Conservation (phyloP, 2,797 vertebrate species). For the Pteropus rufus region DNA sequence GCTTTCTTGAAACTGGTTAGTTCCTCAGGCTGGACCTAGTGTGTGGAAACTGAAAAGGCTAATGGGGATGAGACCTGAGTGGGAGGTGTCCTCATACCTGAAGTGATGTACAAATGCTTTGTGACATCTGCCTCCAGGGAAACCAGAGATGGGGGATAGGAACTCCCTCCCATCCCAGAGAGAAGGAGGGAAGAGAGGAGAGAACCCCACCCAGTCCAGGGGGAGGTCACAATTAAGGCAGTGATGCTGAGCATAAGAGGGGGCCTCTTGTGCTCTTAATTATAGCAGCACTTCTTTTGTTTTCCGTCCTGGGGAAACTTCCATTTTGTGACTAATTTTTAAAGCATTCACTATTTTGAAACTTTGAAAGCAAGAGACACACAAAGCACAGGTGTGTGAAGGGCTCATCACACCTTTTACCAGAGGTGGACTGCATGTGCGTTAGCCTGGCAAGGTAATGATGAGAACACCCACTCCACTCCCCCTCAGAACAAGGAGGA, state of each 20-base stretch:
- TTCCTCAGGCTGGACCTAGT: neutral
- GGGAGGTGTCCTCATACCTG: constrained; percentile 6
- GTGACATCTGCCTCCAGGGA: neutral
- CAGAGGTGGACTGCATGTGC: neutral
- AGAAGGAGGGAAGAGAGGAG: neutral
- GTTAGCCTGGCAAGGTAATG: neutral
- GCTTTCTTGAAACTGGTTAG: neutral
- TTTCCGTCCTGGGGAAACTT: constrained; percentile 17
- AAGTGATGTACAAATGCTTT: neutral
- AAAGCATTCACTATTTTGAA: constrained; percentile 47
- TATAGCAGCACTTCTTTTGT: constrained; percentile 39
- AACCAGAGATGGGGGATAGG: neutral
- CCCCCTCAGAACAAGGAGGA: neutral
- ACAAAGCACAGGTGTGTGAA: neutral
- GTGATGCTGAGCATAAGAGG: constrained; percentile 48
- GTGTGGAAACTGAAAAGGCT: neutral
- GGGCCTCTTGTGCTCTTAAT: constrained; percentile 33
- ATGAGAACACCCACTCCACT: neutral
- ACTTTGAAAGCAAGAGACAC: neutral
- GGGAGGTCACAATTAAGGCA: constrained; percentile 58
- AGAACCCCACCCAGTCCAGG: neutral
- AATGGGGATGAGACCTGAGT: constrained; percentile 28
- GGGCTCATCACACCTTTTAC: neutral
- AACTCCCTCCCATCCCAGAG: neutral
- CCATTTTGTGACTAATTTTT: neutral